Evolutionary conservation across 2,888 invertebrate species (phyloP).

Genomic region (Ichneumoninae sp.): DNA sequence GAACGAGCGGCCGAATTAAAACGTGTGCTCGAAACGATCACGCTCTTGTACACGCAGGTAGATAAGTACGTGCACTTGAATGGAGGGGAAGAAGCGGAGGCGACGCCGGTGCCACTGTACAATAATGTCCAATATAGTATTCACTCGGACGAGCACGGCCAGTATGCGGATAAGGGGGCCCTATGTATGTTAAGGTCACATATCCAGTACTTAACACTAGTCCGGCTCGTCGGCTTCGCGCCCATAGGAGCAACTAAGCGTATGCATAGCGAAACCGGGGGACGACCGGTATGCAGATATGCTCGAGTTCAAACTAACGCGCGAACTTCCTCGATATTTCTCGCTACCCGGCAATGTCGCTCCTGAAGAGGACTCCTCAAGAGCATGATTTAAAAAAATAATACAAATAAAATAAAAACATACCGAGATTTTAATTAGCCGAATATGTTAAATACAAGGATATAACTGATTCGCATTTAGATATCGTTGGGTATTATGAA

Average conservation of each 20-base stretch:
- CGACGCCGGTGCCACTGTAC: slow-evolving; percentile 12
- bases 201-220: slow-evolving; percentile 27
- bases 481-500: neutral
- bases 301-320: slow-evolving; percentile 38
- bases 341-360: neutral
- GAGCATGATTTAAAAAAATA: neutral
- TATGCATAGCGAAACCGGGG: slow-evolving; percentile 3
- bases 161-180: slow-evolving; percentile 9
- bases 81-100: slow-evolving; percentile 4
- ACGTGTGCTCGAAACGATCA: slow-evolving; percentile 5
- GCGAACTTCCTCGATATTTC: slow-evolving; percentile 3
- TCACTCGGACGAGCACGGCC: slow-evolving; percentile 19
- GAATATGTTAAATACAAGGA: neutral
- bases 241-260: neutral
- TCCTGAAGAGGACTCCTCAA: neutral
- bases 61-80: neutral
- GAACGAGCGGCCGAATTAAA: slow-evolving; percentile 15
- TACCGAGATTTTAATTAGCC: neutral
- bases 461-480: neutral
- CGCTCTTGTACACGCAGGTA: neutral
- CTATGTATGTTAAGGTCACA: slow-evolving; percentile 47
- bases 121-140: slow-evolving; percentile 36
- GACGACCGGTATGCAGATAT: slow-evolving; percentile 40
- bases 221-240: slow-evolving; percentile 14
- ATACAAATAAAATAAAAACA: neutral